These are phyloP conservation scores for Phalacrocorax aristotelis DNA, from an alignment of 2,113 vertebrate species.

Conservation along the genomic window DNA sequence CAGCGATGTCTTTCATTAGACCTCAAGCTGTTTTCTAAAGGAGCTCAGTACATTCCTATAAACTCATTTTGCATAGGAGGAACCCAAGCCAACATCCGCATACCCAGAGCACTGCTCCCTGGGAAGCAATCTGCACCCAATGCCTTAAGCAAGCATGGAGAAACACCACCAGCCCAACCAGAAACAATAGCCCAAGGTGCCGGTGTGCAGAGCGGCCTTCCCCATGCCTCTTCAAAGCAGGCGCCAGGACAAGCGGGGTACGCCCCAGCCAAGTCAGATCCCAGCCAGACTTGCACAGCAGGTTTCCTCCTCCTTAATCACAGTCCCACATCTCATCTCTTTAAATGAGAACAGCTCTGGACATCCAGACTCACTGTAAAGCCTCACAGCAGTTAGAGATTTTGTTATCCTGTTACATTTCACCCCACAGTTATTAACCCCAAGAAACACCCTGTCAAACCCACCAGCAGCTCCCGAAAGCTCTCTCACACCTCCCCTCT, in stretches of 20 bases:
- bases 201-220: fast-evolving
- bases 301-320: neutral
- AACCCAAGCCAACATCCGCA: neutral
- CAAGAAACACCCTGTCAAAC: neutral
- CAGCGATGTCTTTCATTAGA: neutral
- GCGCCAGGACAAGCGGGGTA: neutral
- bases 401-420: neutral
- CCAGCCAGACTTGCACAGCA: neutral
- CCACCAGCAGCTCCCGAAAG: neutral
- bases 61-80: neutral
- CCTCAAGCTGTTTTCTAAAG: neutral
- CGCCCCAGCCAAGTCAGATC: neutral
- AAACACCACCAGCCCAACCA: neutral
- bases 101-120: neutral
- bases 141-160: neutral
- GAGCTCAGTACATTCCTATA: neutral
- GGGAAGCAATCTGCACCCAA: neutral
- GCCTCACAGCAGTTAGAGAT: neutral
- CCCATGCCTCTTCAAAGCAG: neutral
- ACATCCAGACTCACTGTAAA: neutral
- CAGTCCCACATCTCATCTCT: neutral
- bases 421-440: neutral
- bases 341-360: neutral
- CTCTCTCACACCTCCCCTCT: neutral
- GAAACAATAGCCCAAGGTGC: neutral